Base-by-base conservation (phyloP, 1,140 invertebrate genomes). In the Drosophila pachea region DNA sequence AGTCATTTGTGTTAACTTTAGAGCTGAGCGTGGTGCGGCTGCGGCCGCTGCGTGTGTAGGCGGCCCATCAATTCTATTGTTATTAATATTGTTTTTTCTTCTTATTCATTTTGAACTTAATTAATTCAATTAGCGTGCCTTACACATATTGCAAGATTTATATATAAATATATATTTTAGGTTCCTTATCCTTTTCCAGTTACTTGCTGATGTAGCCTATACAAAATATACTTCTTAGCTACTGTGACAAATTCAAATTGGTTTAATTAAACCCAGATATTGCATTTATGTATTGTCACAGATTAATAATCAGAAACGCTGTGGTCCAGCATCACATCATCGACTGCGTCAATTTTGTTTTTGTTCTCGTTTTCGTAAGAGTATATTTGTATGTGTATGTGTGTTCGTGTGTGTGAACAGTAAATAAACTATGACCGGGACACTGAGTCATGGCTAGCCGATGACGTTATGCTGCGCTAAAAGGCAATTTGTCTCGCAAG, bases 381-480 rank as follows among this genome's bases (percentile, higher is more conserved):
- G 36, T 49, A 12, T 35, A 12, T 5, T 8, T 36, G n/a, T 49
- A 53, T 7, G 36, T 64, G 53, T 53, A 33, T 63, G 22, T 9
- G 9, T 48, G 43, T 38, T 1, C 50, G 49, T 66, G 42, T 71
- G 43, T 61, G 55, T 52, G 61, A 65, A 67, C 63, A 67, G 68
- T 67, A 71, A 67, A 71, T 71, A 71, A 71, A 60, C 48, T 56
- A 60, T 66, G 68, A 70, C 68, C 49, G 68, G 42, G 62, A 60
- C 42, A 71, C 68, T 71, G 68, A 71, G 68, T 71, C 68, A 71
- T 71, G 50, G 50, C 64, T 43, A 61, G 11, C 33, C 56, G 68
- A 71, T 71, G 68, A 71, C 68, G 68, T 71, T 71, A 71, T 71
- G 68, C 64, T 71, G 63, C 68, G 68, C 68, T 71, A 59, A 71